phyloP scores from a whole-genome alignment of 1,140 invertebrate species.

The Drosophila chauvacae region DNA sequence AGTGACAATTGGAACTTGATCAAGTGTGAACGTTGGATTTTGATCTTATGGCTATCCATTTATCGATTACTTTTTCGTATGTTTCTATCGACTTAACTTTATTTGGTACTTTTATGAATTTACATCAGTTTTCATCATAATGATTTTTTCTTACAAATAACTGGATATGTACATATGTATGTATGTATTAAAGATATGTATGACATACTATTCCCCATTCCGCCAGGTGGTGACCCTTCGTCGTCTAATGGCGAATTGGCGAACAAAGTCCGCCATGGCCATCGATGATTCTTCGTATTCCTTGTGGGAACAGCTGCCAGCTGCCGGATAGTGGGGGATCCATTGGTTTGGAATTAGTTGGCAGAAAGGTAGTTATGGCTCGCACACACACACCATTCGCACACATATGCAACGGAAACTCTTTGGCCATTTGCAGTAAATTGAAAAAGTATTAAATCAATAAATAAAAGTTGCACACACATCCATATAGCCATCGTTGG shows the following conservation, averaged over 20 bases:
- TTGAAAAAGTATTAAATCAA: constrained; percentile 82
- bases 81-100: not conserved
- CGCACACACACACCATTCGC: constrained; percentile 18
- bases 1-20: too few relatives aligned
- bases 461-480: constrained; percentile 78
- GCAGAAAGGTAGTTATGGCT: constrained; percentile 63
- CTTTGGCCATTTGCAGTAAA: constrained; percentile 81
- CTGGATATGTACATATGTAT: not conserved
- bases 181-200: not conserved
- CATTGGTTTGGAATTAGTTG: constrained; percentile 37
- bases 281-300: constrained; percentile 31
- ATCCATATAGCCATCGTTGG: constrained; percentile 38
- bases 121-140: not conserved
- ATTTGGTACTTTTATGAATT: not conserved
- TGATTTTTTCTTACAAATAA: not conserved
- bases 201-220: not conserved
- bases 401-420: constrained; percentile 39
- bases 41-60: not conserved
- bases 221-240: not conserved
- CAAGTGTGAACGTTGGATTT: not conserved
- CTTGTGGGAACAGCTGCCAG: constrained; percentile 21
- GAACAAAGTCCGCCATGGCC: constrained; percentile 29
- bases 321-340: constrained; percentile 12
- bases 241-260: constrained; percentile 3
- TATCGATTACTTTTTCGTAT: not conserved